Conservation (phyloP, 2,797 vertebrate genomes). For the Catostomus latipinnis region DNA sequence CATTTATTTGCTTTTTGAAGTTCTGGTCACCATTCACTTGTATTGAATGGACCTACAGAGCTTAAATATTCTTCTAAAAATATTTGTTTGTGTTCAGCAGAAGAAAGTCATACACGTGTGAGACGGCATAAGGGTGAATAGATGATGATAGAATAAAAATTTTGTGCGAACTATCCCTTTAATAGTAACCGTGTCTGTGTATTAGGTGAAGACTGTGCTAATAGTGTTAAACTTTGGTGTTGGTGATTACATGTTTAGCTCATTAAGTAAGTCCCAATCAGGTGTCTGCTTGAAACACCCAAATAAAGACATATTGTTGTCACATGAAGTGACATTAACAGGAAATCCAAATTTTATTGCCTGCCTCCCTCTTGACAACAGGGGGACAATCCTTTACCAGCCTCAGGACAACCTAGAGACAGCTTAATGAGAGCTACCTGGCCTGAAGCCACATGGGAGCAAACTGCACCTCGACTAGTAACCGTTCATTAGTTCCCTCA, state of each 20-base stretch:
- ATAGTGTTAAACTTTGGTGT: slow-evolving; percentile 21
- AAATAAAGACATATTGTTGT: slow-evolving; percentile 30
- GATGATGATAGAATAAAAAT: too few relatives aligned
- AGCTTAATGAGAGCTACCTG: slow-evolving; percentile 62
- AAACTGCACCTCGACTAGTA: slow-evolving; percentile 62
- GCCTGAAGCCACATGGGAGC: slow-evolving; percentile 49
- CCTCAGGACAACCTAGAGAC: slow-evolving; percentile 63
- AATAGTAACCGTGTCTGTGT: background rate
- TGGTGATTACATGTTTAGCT: slow-evolving; percentile 49
- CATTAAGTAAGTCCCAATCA: slow-evolving; percentile 48
- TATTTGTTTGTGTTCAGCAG: too few relatives aligned
- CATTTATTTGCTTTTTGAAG: too few relatives aligned
- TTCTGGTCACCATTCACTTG: too few relatives aligned
- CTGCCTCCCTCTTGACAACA: slow-evolving; percentile 42
- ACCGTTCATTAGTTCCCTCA: slow-evolving; percentile 55
- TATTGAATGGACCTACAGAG: too few relatives aligned
- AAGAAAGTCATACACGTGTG: too few relatives aligned
- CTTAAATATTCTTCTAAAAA: too few relatives aligned
- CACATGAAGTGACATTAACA: slow-evolving; percentile 33
- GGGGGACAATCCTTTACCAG: slow-evolving; percentile 47
- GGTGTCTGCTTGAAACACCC: slow-evolving; percentile 33
- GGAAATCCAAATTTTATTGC: slow-evolving; percentile 32
- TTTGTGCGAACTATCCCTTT: too few relatives aligned
- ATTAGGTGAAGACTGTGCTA: background rate
- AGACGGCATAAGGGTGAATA: too few relatives aligned